Evolutionary conservation across 2,888 invertebrate genomes (phyloP).

Genomic region (Drosophila mulleri): DNA sequence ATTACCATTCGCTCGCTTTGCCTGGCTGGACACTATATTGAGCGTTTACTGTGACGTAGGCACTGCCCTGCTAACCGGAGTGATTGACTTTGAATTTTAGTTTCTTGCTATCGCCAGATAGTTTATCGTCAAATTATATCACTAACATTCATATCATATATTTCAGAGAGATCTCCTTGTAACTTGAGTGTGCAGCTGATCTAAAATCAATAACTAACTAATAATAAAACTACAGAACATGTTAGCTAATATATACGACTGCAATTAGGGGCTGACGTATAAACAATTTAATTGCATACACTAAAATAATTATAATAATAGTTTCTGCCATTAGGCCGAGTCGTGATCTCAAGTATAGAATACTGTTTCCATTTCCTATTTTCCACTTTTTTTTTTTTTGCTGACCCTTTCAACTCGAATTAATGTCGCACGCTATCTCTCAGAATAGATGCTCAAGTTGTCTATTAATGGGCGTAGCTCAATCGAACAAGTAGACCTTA

Average conservation of each 20-base stretch:
- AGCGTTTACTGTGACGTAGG: slow-evolving; percentile 27
- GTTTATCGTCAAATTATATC: slow-evolving; percentile 14
- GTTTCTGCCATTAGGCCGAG: slow-evolving; percentile 18
- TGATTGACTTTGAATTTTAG: slow-evolving; percentile 8
- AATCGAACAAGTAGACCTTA: slow-evolving; percentile 5
- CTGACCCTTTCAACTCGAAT: slow-evolving; percentile 21
- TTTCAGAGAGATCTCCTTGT: neutral
- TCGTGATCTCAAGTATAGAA: slow-evolving; percentile 24
- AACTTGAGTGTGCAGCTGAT: neutral
- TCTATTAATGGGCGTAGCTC: slow-evolving; percentile 38
- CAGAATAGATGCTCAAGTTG: neutral
- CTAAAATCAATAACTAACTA: slow-evolving; percentile 2
- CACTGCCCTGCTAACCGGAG: slow-evolving; percentile 11
- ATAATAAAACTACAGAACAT: neutral
- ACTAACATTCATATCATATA: slow-evolving; percentile 27
- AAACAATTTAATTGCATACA: slow-evolving; percentile 11
- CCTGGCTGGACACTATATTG: neutral
- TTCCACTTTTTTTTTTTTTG: neutral
- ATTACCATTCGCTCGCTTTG: slow-evolving; percentile 6
- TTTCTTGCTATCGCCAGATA: slow-evolving; percentile 12
- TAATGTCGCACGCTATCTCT: slow-evolving; percentile 40
- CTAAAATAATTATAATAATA: slow-evolving; percentile 29
- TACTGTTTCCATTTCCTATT: slow-evolving; percentile 14
- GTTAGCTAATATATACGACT: neutral
- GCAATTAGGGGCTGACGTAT: neutral